These are phyloP conservation scores for Ciona savignyi DNA, from an alignment of 23 tunicate species.

Conservation along the genomic window DNA sequence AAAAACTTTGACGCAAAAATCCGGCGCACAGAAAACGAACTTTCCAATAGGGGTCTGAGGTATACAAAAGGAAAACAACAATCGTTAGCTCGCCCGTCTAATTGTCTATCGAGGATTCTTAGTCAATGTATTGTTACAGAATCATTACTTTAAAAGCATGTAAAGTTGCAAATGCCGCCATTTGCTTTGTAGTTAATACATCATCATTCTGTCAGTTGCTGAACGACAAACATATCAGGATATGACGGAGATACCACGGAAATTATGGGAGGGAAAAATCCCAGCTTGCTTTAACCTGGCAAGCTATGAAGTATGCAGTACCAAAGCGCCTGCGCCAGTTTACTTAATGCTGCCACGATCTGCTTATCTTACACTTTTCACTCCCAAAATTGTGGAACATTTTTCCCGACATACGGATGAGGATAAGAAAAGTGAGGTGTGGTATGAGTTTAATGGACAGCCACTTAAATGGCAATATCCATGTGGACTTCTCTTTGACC, in stretches of 20 bases:
- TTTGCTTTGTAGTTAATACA: no score
- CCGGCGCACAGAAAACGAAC: no score
- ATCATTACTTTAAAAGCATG: no score
- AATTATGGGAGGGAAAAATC: conserved; percentile 72
- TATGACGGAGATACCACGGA: not conserved
- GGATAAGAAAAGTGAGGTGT: conserved; percentile 26
- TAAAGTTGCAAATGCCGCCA: no score
- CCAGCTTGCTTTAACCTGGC: conserved; percentile 56
- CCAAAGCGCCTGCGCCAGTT: conserved; percentile 31
- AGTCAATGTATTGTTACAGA: no score
- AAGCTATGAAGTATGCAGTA: conserved; percentile 38
- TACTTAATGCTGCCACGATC: conserved; percentile 57
- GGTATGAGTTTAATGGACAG: conserved; percentile 73
- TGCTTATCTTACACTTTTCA: conserved; percentile 51
- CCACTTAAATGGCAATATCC: conserved; percentile 89
- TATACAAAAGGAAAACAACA: no score
- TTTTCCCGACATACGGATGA: conserved; percentile 25
- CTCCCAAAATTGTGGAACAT: conserved; percentile 33
- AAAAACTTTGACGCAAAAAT: no score
- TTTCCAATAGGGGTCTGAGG: no score
- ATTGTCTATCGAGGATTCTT: no score
- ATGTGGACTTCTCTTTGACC: conserved; percentile 67
- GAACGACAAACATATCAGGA: no score
- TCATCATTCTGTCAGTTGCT: no score
- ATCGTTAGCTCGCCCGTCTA: no score